These are phyloP conservation scores for Drosophila anceps DNA, from an alignment of 2,888 invertebrate genomes.

Conservation along the genomic window DNA sequence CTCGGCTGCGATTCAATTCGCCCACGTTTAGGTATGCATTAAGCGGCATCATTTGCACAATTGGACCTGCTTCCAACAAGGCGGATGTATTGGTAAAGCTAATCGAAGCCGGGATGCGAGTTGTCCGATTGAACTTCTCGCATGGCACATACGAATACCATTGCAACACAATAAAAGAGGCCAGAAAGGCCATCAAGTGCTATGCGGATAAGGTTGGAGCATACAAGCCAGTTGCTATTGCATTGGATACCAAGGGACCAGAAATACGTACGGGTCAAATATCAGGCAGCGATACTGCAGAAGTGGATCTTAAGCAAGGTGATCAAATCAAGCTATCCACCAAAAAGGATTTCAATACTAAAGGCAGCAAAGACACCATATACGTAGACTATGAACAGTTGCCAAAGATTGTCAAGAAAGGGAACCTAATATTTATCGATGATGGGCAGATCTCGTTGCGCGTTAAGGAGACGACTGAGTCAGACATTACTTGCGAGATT, in stretches of 20 bases:
- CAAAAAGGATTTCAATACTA: conserved; percentile 90
- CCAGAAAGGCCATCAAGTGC: conserved; percentile 92
- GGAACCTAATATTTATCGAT: conserved; percentile 95
- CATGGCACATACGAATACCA: conserved; percentile 98
- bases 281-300: conserved; percentile 93
- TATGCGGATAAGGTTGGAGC: conserved; percentile 90
- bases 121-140: conserved; percentile 97
- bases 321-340: conserved; percentile 93
- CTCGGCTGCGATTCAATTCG: conserved; percentile 96
- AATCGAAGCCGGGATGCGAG: conserved; percentile 98
- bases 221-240: conserved; percentile 94
- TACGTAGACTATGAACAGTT: conserved; percentile 98
- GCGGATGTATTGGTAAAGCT: conserved; percentile 93
- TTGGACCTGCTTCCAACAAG: conserved; percentile 93
- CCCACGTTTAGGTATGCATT: conserved; percentile 93
- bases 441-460: conserved; percentile 97
- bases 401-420: conserved; percentile 93
- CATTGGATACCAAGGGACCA: conserved; percentile 98
- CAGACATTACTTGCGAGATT: conserved; percentile 90
- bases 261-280: conserved; percentile 98
- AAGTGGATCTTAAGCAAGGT: conserved; percentile 94
- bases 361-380: conserved; percentile 90
- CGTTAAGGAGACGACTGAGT: conserved; percentile 89
- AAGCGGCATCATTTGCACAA: conserved; percentile 99
- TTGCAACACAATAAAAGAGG: conserved; percentile 93